Conservation (phyloP, 2,113 vertebrate genomes). For the Chamaetylas fuelleborni region DNA sequence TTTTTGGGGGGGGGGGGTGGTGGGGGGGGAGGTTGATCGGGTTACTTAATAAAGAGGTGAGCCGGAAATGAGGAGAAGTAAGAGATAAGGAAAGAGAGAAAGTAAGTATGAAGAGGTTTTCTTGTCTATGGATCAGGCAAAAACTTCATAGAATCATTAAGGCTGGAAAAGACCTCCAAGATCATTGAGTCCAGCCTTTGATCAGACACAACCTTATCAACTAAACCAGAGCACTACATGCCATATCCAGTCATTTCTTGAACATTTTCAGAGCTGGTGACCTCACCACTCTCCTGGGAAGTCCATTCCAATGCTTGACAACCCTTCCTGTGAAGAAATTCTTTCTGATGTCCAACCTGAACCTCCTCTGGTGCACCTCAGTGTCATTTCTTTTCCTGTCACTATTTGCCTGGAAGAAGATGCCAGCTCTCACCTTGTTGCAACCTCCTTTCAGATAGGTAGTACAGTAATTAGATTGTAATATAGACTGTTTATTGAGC, state of each 20-base stretch:
- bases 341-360: background rate
- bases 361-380: background rate
- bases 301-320: background rate
- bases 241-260: background rate
- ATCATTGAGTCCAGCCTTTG: background rate
- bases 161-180: background rate
- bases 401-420: background rate
- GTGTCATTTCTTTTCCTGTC: background rate
- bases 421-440: rapidly evolving
- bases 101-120: background rate
- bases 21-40: rapidly evolving
- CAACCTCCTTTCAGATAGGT: background rate
- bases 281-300: background rate
- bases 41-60: background rate
- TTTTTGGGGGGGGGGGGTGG: rapidly evolving
- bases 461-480: background rate
- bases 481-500: background rate
- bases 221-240: background rate
- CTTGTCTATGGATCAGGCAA: background rate
- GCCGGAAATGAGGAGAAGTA: background rate
- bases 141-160: background rate
- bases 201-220: background rate
- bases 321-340: background rate
- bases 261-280: background rate
- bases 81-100: background rate